Percentiles rank a stretch among this genome's conserved stretches.
phyloP scores from a whole-genome alignment of 2,113 vertebrate species.

The Poecilia latipinna region DNA sequence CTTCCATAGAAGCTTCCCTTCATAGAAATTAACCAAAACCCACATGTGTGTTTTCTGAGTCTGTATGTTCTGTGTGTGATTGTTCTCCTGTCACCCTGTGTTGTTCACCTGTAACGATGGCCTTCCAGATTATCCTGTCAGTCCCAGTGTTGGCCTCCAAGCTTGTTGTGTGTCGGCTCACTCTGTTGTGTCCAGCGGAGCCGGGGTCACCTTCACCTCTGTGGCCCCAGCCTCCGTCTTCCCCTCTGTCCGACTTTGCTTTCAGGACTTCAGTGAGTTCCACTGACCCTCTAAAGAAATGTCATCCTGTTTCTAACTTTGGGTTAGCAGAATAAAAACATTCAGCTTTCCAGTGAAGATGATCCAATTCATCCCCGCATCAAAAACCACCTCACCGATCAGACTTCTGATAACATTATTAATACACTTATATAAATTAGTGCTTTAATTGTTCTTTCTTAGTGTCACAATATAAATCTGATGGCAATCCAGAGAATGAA shows the following conservation, averaged over 20 bases:
- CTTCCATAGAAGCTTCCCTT: neutral
- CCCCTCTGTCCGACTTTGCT: slow-evolving; percentile 83
- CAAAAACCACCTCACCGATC: neutral
- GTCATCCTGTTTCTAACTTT: neutral
- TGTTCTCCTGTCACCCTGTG: neutral
- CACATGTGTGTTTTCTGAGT: neutral
- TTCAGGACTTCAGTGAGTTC: slow-evolving; percentile 91
- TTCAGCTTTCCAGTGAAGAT: neutral
- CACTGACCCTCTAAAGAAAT: slow-evolving; percentile 6
- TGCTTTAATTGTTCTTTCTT: no score
- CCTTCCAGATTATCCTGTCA: slow-evolving; percentile 87
- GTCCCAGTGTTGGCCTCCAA: slow-evolving; percentile 87
- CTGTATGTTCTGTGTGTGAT: neutral
- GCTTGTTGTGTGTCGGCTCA: slow-evolving; percentile 75
- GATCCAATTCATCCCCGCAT: neutral
- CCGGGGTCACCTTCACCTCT: slow-evolving; percentile 80
- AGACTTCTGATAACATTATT: no score
- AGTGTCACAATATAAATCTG: no score
- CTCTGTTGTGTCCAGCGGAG: slow-evolving; percentile 87
- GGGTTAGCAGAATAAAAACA: neutral
- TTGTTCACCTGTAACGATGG: neutral
- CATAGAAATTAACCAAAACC: neutral
- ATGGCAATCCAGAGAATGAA: no score
- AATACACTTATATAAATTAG: no score
- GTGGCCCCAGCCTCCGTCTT: slow-evolving; percentile 86